These are phyloP conservation scores for Drosophila cardini DNA, from an alignment of 1,140 invertebrate genomes.

Conservation along the genomic window DNA sequence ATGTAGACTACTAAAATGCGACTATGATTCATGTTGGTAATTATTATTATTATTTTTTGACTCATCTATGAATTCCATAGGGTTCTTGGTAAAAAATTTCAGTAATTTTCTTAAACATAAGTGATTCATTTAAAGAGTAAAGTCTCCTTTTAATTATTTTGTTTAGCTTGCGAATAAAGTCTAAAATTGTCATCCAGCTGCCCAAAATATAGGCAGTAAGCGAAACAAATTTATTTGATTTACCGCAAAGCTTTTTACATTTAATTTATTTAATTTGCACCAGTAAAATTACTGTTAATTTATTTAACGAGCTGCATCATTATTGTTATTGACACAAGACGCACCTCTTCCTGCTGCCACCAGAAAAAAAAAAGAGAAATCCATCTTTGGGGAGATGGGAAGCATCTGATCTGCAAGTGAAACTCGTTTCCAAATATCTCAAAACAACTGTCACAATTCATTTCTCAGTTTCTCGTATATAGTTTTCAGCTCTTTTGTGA, in stretches of 20 bases:
- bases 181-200: not conserved
- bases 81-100: not conserved
- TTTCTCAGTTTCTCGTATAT: slow-evolving; percentile 45
- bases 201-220: slow-evolving; percentile 32
- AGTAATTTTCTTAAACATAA: not conserved
- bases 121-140: slow-evolving; percentile 11
- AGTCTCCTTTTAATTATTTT: not conserved
- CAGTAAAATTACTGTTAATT: slow-evolving; percentile 55
- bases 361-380: slow-evolving; percentile 18
- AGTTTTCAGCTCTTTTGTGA: slow-evolving; percentile 50
- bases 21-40: slow-evolving; percentile 9
- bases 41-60: slow-evolving; percentile 1
- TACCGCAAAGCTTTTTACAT: slow-evolving; percentile 25
- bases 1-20: not conserved
- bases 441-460: slow-evolving; percentile 47
- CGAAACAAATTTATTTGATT: slow-evolving; percentile 23
- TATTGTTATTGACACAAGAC: slow-evolving; percentile 28
- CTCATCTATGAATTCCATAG: too few relatives aligned
- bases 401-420: slow-evolving; percentile 27
- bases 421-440: slow-evolving; percentile 42
- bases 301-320: slow-evolving; percentile 55
- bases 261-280: slow-evolving; percentile 22
- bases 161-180: not conserved
- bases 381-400: slow-evolving; percentile 11
- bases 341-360: slow-evolving; percentile 61